Conservation (phyloP, 2,113 vertebrate genomes). For the Lates calcarifer region DNA sequence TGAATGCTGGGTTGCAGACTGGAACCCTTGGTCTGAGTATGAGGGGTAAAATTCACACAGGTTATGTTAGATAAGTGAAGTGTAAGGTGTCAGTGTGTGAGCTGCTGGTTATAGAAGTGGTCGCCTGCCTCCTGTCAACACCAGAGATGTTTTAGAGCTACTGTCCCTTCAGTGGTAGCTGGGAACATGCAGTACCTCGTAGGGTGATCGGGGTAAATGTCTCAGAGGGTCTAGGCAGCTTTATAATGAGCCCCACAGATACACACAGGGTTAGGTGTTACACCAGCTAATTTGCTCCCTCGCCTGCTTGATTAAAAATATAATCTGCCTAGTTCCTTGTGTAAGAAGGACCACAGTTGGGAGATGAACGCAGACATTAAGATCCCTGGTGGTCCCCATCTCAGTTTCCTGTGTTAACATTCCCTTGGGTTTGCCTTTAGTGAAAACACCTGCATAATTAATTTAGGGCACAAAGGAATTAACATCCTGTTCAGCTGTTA, state of each 20-base stretch:
- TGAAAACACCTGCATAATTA: slow-evolving; percentile 10
- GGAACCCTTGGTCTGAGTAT: not conserved
- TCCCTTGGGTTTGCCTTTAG: not conserved
- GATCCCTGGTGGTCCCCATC: not conserved
- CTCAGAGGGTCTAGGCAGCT: not conserved
- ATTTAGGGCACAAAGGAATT: not conserved
- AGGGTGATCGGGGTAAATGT: not conserved
- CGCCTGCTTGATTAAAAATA: slow-evolving; percentile 21
- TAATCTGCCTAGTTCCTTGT: slow-evolving; percentile 1
- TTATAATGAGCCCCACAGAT: slow-evolving; percentile 27
- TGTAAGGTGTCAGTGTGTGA: not conserved
- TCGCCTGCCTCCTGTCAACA: slow-evolving; percentile 39
- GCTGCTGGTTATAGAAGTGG: slow-evolving; percentile 27
- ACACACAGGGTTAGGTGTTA: not conserved
- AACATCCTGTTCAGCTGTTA: not conserved
- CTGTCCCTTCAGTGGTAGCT: slow-evolving; percentile 3
- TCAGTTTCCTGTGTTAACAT: slow-evolving; percentile 4
- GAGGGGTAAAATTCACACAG: not conserved
- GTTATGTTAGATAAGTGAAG: not conserved
- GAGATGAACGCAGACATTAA: not conserved
- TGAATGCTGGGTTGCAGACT: not conserved
- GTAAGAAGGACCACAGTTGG: not conserved
- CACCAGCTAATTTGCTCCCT: slow-evolving; percentile 5
- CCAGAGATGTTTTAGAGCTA: slow-evolving; percentile 1
- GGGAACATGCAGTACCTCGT: not conserved